phyloP scores from a whole-genome alignment of 2,797 vertebrate species.

The Pipistrellus kuhlii region DNA sequence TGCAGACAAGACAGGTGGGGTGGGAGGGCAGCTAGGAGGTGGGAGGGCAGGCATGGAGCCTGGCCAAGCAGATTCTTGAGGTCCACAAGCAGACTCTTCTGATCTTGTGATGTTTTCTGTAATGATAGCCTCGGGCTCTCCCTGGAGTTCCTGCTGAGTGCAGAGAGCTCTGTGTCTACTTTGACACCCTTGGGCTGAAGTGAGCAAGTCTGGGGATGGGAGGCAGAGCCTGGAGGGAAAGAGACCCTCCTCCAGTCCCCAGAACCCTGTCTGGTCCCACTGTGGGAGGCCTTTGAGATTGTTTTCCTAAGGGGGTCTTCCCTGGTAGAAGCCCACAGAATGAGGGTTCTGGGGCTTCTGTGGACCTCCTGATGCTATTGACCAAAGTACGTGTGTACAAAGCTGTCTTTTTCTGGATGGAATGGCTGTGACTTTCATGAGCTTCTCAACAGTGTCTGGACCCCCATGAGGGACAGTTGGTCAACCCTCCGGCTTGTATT shows the following conservation, averaged over 20 bases:
- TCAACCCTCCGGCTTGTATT: background rate
- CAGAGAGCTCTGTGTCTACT: background rate
- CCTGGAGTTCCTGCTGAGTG: background rate
- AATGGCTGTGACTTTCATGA: background rate
- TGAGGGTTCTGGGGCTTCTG: background rate
- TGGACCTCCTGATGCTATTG: background rate
- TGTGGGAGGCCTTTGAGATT: background rate
- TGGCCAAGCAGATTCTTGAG: background rate
- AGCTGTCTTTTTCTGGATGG: background rate
- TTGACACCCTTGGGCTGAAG: background rate
- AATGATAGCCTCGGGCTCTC: background rate
- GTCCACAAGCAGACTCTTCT: background rate
- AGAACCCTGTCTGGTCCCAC: background rate
- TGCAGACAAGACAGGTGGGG: background rate
- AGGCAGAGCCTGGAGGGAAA: rapidly evolving
- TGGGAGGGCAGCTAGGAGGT: background rate
- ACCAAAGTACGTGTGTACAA: background rate
- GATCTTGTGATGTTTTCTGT: constrained; percentile 18
- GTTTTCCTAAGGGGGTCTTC: background rate
- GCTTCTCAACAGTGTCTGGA: background rate
- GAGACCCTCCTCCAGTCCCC: background rate
- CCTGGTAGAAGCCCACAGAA: background rate
- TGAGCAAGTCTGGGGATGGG: background rate
- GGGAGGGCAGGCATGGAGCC: background rate
- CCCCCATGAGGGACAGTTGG: background rate